Conservation (phyloP, 2,888 invertebrate genomes). For the Oscheius onirici region DNA sequence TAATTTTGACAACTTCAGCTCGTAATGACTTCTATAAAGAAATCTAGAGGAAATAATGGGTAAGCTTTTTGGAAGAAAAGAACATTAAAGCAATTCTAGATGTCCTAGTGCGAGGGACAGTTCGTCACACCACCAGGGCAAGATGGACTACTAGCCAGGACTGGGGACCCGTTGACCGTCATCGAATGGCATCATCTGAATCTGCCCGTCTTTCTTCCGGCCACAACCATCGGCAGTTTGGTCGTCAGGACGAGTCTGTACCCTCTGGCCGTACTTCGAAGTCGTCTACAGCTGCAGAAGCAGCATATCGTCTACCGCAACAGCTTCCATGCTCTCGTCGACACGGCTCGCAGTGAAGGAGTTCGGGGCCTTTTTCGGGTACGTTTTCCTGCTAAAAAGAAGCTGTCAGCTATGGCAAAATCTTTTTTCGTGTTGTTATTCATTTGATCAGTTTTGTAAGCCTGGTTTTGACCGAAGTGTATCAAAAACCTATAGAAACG, state of each 20-base stretch:
- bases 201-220: constrained; percentile 51
- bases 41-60: too few relatives aligned
- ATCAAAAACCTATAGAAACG: too few relatives aligned
- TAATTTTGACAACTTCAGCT: too few relatives aligned
- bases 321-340: constrained; percentile 54
- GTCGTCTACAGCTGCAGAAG: constrained; percentile 61
- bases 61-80: too few relatives aligned
- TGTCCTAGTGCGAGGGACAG: constrained; percentile 5
- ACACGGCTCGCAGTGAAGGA: constrained; percentile 54
- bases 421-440: too few relatives aligned
- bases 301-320: constrained; percentile 57
- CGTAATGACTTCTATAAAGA: too few relatives aligned
- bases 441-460: too few relatives aligned
- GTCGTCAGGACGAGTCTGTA: constrained; percentile 51
- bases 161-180: constrained; percentile 39
- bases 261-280: constrained; percentile 56
- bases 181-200: constrained; percentile 63
- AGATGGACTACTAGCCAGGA: neutral
- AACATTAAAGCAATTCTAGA: neutral
- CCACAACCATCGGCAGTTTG: constrained; percentile 43
- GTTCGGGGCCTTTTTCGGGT: constrained; percentile 54
- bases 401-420: too few relatives aligned
- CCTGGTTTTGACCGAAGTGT: too few relatives aligned
- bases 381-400: neutral
- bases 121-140: neutral